Evolutionary conservation across 1,140 invertebrate genomes (phyloP), one percentile per base, ranked within the genome.

Genomic region (Euura lappo): DNA sequence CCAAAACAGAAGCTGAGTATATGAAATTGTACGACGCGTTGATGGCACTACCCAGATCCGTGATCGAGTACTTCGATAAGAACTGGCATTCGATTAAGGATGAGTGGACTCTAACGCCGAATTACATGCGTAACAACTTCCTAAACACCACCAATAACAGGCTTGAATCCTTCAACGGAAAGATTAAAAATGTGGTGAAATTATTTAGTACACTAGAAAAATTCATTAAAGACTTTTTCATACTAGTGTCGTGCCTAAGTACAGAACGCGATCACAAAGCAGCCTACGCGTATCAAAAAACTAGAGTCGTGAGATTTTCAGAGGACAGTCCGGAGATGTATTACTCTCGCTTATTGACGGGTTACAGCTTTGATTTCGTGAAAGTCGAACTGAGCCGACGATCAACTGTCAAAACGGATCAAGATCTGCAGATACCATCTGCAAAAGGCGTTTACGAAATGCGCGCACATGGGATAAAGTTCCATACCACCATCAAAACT

Each of bases 111-210:
- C 60, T 72, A 46, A 45, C 42, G 7, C 66, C n/a, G 2, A n/a
- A 70, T 44, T 75, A 65, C 8, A 72, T 70, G 71, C 64, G 70
- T 3, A 11, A 47, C 46, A 70, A 45, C 4, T 75, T 75, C 51
- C 51, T 75, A 3, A 75, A 75, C 13, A 75, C 45, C 7, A 75
- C 65, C 6, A 75, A 75, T 65, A 72, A 75, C 45, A 11, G 74
- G 68, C 8, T 72, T 2, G 74, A 75, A 45, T 72, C 70, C 2
- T 28, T 72, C 3, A 75, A 75, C 28, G 66, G 43, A 4, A 74
- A 74, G 68, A 65, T 74, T 0, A 74, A 71, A 44, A 71, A 45
- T 28, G 69, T 71, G n/a, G 65, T 71, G 10, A 28, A 67, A 6
- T 3, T n/a, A 6, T 74, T 71, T 45, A 71, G 45, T 44, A n/a